Evolutionary conservation across 2,113 vertebrate genomes (phyloP).

Genomic region (Micronycteris hirsuta): DNA sequence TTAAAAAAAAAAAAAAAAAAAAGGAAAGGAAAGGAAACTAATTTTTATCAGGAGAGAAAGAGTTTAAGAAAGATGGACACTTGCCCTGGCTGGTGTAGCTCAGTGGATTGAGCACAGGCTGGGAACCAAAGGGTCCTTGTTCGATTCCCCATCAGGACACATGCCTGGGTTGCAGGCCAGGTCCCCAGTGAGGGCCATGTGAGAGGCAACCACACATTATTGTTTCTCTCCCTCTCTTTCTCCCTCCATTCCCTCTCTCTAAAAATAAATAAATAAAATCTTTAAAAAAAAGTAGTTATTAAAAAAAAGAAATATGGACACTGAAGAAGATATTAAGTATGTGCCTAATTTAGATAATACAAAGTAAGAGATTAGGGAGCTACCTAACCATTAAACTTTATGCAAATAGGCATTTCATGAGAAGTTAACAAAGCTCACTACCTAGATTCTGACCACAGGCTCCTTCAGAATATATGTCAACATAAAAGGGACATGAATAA

Average conservation of each 20-base stretch:
- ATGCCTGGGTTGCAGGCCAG: too few species aligned
- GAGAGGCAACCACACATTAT: too few species aligned
- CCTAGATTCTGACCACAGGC: not conserved
- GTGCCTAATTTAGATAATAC: not conserved
- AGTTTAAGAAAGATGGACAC: not conserved
- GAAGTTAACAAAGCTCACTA: conserved; percentile 25
- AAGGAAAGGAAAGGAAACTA: not conserved
- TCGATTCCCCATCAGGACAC: too few species aligned
- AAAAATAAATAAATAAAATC: too few species aligned
- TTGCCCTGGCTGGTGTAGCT: too few species aligned
- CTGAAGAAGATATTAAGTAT: not conserved
- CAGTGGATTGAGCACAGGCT: too few species aligned
- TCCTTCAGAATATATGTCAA: not conserved
- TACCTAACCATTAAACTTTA: not conserved
- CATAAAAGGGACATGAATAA: conserved; percentile 39
- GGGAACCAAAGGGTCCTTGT: too few species aligned
- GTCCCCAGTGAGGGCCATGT: too few species aligned
- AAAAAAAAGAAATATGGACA: not conserved
- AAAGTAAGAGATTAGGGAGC: not conserved
- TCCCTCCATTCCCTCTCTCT: too few species aligned
- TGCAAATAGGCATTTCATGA: not conserved
- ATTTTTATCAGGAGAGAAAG: not conserved
- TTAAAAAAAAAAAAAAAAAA: too few species aligned
- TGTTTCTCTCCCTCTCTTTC: too few species aligned
- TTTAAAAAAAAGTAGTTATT: too few species aligned